Evolutionary conservation across 2,113 vertebrate genomes (phyloP), one percentile per base, ranked within the genome.

Genomic region (Onychorhynchus coronatus): DNA sequence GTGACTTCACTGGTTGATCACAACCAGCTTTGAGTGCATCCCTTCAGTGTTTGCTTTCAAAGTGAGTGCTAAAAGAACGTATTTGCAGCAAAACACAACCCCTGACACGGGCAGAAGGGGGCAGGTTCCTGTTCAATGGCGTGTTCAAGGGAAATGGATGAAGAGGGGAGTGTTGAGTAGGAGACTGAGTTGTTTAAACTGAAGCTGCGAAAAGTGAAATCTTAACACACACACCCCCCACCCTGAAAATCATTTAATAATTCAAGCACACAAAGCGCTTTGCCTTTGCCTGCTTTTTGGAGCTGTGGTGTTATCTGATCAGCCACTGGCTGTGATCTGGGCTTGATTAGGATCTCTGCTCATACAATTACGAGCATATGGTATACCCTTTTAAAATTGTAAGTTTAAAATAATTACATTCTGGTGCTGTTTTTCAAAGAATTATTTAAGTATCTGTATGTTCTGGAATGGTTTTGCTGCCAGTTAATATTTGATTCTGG

Each of bases 381-480:
- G 59, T 42, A 63, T 66, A 56, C 18, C 1, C 1, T 62, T 94
- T 85, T 47, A 77, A 87, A 93, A 42, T 31, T 13, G 14, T 46
- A 46, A 67, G 44, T 84, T 93, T 77, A 71, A 93, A 85, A 70
- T 88, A 79, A 95, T 94, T 83, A n/a, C 59, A 33, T 86, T 80
- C 67, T 88, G 63, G 25, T 74, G 27, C 66, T 70, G 28, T 14
- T 92, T 95, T 88, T 68, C 0, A 46, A 85, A 83, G 85, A 83
- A 62, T 91, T 76, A 88, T 74, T 95, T 88, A 86, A 80, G 94
- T 88, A 24, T 85, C 73, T 79, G 5, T 84, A 30, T 80, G 63
- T 59, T 94, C 85, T 76, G 16, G 55, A 77, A 72, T 93, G 31
- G 67, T 77, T 90, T 86, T 77, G 13, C 65, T 93, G 61, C 65